These are phyloP conservation scores for Acleris cristana DNA, from an alignment of 2,888 invertebrate species.

Conservation along the genomic window DNA sequence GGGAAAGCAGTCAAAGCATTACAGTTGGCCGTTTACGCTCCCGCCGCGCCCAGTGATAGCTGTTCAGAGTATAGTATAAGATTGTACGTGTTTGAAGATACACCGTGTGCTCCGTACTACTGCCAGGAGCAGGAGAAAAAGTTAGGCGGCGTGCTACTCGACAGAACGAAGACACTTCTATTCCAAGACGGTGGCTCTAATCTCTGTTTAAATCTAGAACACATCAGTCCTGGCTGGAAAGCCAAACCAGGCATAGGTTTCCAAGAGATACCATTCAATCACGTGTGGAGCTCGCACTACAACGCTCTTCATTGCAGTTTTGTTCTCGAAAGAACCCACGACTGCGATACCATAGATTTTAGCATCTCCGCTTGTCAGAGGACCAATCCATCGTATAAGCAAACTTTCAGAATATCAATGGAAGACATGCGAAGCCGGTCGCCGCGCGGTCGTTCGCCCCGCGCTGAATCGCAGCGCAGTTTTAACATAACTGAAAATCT, in stretches of 20 bases:
- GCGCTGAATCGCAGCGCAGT: constrained; percentile 75
- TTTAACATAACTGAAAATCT: constrained; percentile 80
- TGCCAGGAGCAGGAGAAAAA: constrained; percentile 90
- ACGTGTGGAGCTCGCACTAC: constrained; percentile 94
- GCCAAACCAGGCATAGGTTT: constrained; percentile 94
- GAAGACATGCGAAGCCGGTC: constrained; percentile 76
- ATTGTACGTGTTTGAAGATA: constrained; percentile 97
- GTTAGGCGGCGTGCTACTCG: constrained; percentile 93
- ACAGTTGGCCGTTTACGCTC: constrained; percentile 94
- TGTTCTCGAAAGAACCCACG: constrained; percentile 88
- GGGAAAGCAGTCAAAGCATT: constrained; percentile 90
- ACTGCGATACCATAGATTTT: constrained; percentile 78
- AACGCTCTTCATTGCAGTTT: constrained; percentile 96
- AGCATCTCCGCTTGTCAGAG: constrained; percentile 76
- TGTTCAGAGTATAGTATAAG: constrained; percentile 92
- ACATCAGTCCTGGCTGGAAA: constrained; percentile 94
- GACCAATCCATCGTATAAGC: constrained; percentile 79
- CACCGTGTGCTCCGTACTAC: constrained; percentile 96
- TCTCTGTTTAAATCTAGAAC: constrained; percentile 94
- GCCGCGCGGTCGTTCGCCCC: constrained; percentile 75
- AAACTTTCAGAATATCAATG: constrained; percentile 77
- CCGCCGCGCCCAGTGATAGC: constrained; percentile 87
- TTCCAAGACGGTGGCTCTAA: constrained; percentile 96
- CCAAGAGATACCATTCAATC: constrained; percentile 94
- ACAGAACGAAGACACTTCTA: constrained; percentile 93